Percentiles rank a stretch among this genome's conserved stretches.
Evolutionary conservation across 2,888 invertebrate genomes (phyloP).

Genomic region (Yponomeuta plumbellus): DNA sequence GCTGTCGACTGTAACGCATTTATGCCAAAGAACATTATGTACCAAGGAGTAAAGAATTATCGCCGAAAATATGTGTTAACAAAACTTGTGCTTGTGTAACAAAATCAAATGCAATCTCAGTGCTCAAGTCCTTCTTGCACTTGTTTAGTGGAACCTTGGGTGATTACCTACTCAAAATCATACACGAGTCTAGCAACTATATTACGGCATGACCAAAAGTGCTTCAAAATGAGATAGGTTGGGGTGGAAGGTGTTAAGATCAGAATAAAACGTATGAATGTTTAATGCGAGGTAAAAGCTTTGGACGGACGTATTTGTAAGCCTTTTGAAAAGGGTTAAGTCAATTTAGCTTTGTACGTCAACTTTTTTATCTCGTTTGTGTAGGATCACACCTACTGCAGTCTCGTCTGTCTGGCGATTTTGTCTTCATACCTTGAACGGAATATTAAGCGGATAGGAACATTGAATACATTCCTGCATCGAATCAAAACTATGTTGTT

Average conservation of each 20-base stretch:
- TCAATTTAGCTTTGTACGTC: conserved; percentile 66
- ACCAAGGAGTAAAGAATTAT: no score
- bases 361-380: conserved; percentile 48
- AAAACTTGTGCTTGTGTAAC: no score
- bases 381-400: conserved; percentile 8
- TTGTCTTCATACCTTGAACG: not conserved
- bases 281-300: conserved; percentile 68
- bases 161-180: not conserved
- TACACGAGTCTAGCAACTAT: not conserved
- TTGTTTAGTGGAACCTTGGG: no score
- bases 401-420: not conserved
- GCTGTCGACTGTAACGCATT: no score
- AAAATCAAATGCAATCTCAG: no score
- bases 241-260: conserved; percentile 56
- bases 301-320: conserved; percentile 60
- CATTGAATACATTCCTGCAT: no score
- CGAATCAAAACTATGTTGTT: no score
- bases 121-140: no score
- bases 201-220: not conserved
- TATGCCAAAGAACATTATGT: no score
- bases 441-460: no score
- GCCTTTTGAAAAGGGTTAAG: conserved; percentile 72
- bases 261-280: conserved; percentile 65
- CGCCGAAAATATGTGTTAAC: no score
- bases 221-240: conserved; percentile 2